A percentile compares a stretch with the other conserved stretches of the same genome.
Evolutionary conservation across 2,888 invertebrate genomes (phyloP).

Genomic region (Axea sp.): DNA sequence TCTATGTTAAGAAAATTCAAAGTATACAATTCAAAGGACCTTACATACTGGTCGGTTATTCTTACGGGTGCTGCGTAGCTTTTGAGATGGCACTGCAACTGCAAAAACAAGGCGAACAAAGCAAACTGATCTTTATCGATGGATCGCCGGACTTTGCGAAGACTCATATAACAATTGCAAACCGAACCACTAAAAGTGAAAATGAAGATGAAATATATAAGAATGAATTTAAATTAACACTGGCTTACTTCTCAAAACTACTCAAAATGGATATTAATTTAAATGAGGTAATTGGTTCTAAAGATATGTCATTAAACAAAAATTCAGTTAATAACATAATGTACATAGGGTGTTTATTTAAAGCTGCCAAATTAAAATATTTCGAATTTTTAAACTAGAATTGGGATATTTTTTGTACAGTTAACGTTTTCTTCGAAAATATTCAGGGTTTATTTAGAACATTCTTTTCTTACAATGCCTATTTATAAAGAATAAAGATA

Average conservation of each 20-base stretch:
- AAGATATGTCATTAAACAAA: too few relatives aligned
- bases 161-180: slow-evolving; percentile 80
- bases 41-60: slow-evolving; percentile 95
- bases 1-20: slow-evolving; percentile 87
- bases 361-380: too few relatives aligned
- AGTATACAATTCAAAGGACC: slow-evolving; percentile 89
- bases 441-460: too few relatives aligned
- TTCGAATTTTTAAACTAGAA: too few relatives aligned
- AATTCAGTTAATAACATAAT: too few relatives aligned
- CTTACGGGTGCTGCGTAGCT: slow-evolving; percentile 96
- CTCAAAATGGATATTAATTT: too few relatives aligned
- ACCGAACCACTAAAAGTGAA: slow-evolving; percentile 62
- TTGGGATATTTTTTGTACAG: too few relatives aligned
- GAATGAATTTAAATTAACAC: slow-evolving; percentile 79
- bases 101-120: slow-evolving; percentile 83
- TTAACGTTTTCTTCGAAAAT: too few relatives aligned
- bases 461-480: too few relatives aligned
- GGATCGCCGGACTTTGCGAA: slow-evolving; percentile 92
- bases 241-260: slow-evolving; percentile 91
- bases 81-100: slow-evolving; percentile 96
- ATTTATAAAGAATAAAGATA: too few relatives aligned
- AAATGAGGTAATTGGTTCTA: too few relatives aligned
- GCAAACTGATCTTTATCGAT: slow-evolving; percentile 89
- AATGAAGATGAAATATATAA: slow-evolving; percentile 23
- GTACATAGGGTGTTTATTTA: too few relatives aligned